These are phyloP conservation scores for Heliocidaris tuberculata DNA, from an alignment of 35 echinoderm and acorn worm genomes.

Conservation along the genomic window DNA sequence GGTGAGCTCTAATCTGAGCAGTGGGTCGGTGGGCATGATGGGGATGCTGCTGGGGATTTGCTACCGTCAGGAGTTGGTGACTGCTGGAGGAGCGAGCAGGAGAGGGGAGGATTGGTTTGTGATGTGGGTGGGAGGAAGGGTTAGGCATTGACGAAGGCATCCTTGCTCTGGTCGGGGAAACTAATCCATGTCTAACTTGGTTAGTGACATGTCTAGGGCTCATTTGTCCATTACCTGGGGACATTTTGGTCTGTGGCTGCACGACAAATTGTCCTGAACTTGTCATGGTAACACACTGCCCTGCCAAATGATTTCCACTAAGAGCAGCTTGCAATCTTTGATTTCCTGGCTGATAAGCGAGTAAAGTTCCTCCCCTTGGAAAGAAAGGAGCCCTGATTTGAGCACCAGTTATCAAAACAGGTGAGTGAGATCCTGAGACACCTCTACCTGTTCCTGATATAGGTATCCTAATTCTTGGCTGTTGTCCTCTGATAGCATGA, in stretches of 20 bases:
- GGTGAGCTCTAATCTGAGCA: slow-evolving; percentile 44
- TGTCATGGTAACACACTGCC: slow-evolving; percentile 24
- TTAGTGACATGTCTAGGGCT: background rate
- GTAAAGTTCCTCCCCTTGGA: background rate
- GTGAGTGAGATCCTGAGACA: background rate
- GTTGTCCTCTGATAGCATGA: slow-evolving; percentile 29
- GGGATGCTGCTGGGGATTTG: slow-evolving; percentile 31
- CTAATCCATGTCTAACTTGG: slow-evolving; percentile 40
- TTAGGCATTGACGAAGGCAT: slow-evolving; percentile 16
- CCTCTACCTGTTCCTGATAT: slow-evolving; percentile 32
- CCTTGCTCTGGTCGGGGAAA: slow-evolving; percentile 31
- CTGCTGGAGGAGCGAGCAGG: background rate
- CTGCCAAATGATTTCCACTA: slow-evolving; percentile 14
- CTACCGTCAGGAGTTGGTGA: slow-evolving; percentile 27
- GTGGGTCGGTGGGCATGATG: slow-evolving; percentile 32
- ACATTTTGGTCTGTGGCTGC: slow-evolving; percentile 23
- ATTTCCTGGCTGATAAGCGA: slow-evolving; percentile 33
- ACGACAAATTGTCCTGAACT: slow-evolving; percentile 28
- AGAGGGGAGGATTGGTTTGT: slow-evolving; percentile 41
- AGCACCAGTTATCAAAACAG: slow-evolving; percentile 4
- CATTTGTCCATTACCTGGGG: slow-evolving; percentile 42
- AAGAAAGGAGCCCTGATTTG: slow-evolving; percentile 28
- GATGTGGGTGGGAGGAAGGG: slow-evolving; percentile 19
- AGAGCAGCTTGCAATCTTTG: slow-evolving; percentile 26
- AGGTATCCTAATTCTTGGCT: slow-evolving; percentile 6